These are phyloP conservation scores for Lindbergichthys nudifrons DNA, from an alignment of 2,797 vertebrate genomes.

Conservation along the genomic window DNA sequence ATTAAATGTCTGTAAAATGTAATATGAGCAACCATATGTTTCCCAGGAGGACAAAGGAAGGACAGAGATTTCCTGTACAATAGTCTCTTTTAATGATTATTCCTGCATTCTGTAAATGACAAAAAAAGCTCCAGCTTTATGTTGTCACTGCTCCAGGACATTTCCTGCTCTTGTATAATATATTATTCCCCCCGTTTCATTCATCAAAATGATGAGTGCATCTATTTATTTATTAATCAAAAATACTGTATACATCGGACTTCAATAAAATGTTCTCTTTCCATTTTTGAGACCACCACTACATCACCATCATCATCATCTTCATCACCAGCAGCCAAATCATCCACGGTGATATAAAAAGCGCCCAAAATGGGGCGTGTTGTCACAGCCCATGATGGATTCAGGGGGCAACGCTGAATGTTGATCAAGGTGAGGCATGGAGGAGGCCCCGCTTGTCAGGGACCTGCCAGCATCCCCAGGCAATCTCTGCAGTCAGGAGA, in stretches of 20 bases:
- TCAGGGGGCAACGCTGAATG: constrained; percentile 79
- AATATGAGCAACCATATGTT: not conserved
- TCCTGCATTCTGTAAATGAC: constrained; percentile 34
- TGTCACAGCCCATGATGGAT: constrained; percentile 79
- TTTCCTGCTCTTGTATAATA: constrained; percentile 37
- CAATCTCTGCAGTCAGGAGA: constrained; percentile 82
- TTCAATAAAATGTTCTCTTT: constrained; percentile 61
- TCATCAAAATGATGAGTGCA: constrained; percentile 54
- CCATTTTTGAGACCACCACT: constrained; percentile 49
- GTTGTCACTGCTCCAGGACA: constrained; percentile 41
- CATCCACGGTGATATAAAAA: constrained; percentile 73
- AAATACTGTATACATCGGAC: constrained; percentile 60
- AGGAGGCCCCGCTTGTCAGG: constrained; percentile 81
- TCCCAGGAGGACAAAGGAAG: constrained; percentile 47
- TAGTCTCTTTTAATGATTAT: constrained; percentile 35
- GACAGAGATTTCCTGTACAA: constrained; percentile 35
- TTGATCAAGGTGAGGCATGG: constrained; percentile 85
- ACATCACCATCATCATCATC: constrained; percentile 69
- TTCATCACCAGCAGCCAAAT: constrained; percentile 52
- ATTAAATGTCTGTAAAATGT: constrained; percentile 35
- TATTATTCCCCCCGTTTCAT: constrained; percentile 54
- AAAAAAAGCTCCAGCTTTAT: constrained; percentile 13
- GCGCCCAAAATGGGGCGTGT: constrained; percentile 67
- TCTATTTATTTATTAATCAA: constrained; percentile 74
- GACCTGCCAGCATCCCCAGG: constrained; percentile 81